phyloP scores from a whole-genome alignment of 2,113 vertebrate species.

The Cardinalis cardinalis region DNA sequence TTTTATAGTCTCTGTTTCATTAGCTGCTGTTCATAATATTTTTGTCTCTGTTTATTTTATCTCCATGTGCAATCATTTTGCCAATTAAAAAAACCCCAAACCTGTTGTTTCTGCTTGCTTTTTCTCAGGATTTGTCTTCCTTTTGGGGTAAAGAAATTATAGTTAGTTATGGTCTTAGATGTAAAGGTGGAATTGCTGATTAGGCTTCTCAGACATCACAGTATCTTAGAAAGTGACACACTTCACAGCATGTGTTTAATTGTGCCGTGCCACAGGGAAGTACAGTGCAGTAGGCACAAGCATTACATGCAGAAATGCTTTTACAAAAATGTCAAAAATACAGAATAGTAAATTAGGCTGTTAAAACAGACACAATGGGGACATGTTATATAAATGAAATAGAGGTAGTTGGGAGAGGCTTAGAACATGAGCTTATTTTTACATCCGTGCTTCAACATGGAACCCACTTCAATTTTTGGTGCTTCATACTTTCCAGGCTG shows the following conservation, averaged over 20 bases:
- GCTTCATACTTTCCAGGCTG: conserved; percentile 25
- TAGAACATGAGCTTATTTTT: background rate
- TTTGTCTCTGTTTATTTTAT: conserved; percentile 27
- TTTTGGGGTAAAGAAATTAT: background rate
- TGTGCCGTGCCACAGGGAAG: background rate
- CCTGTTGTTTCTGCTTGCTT: conserved; percentile 9
- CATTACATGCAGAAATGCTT: background rate
- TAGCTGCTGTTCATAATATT: background rate
- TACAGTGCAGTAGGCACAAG: background rate
- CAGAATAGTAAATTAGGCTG: background rate
- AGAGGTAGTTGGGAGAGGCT: background rate
- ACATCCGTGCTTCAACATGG: conserved; percentile 1
- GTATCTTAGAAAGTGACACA: background rate
- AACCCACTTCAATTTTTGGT: conserved; percentile 48
- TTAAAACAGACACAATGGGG: background rate
- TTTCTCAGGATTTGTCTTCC: conserved; percentile 21
- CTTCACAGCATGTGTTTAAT: background rate
- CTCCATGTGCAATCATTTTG: background rate
- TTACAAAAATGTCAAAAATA: background rate
- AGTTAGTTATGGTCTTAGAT: background rate
- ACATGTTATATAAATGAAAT: background rate
- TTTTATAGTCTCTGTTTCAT: conserved; percentile 23
- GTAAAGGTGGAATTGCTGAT: background rate
- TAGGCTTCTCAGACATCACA: background rate
- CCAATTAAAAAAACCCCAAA: background rate